These are phyloP conservation scores for Ptychochromis oligacanthus DNA, from an alignment of 2,113 vertebrate genomes.

Conservation along the genomic window DNA sequence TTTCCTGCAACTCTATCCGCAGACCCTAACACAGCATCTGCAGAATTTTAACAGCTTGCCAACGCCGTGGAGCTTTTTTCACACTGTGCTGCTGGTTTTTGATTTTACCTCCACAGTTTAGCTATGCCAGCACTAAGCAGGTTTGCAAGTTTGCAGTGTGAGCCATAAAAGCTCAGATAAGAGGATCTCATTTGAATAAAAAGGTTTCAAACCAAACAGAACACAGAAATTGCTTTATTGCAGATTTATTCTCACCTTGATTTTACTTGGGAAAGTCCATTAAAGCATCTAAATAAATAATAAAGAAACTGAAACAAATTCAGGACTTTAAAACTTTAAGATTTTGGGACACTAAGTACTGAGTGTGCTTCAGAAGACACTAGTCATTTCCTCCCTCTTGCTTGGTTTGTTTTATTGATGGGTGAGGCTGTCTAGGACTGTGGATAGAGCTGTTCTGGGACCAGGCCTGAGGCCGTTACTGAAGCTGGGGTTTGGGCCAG, in stretches of 20 bases:
- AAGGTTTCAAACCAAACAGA: not conserved
- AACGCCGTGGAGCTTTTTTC: not conserved
- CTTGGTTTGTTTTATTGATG: slow-evolving; percentile 52
- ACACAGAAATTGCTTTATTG: not conserved
- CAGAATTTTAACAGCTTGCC: slow-evolving; percentile 6
- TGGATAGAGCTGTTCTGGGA: slow-evolving; percentile 26
- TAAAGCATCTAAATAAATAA: not conserved
- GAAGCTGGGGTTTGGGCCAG: slow-evolving; percentile 33
- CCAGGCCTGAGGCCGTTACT: slow-evolving; percentile 14
- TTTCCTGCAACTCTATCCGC: slow-evolving; percentile 25
- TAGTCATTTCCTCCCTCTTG: not conserved
- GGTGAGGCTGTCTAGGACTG: slow-evolving; percentile 26
- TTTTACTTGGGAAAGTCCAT: not conserved
- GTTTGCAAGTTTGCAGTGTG: slow-evolving; percentile 12
- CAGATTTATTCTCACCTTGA: not conserved
- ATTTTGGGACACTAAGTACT: not conserved
- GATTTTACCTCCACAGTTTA: slow-evolving; percentile 3
- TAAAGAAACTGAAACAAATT: not conserved
- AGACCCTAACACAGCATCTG: slow-evolving; percentile 23
- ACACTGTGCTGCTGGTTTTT: slow-evolving; percentile 4
- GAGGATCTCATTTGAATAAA: slow-evolving; percentile 23
- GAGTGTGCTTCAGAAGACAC: not conserved
- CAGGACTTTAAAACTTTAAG: not conserved
- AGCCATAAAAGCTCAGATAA: slow-evolving; percentile 1
- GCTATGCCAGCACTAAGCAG: slow-evolving; percentile 22